phyloP scores from a whole-genome alignment of 64 coral and sea anemone species.

The Pocillopora verrucosa region DNA sequence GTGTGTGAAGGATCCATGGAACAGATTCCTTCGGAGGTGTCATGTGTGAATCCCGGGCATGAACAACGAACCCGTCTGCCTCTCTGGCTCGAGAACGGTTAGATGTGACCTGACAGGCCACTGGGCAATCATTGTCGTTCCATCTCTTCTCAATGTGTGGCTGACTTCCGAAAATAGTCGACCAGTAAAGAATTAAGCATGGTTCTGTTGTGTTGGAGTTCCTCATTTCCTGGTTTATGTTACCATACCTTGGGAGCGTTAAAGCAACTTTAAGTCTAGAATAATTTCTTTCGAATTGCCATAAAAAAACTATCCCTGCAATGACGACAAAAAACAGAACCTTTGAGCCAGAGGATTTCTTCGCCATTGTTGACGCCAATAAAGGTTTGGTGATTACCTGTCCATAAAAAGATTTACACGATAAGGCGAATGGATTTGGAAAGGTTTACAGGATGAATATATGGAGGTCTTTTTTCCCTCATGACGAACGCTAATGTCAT shows the following conservation, averaged over 20 bases:
- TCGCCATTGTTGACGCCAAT: background rate
- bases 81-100: background rate
- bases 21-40: background rate
- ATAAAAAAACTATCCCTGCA: background rate
- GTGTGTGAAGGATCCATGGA: constrained; percentile 31
- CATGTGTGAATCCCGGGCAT: constrained; percentile 35
- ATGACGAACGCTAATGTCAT: too few species aligned
- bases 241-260: background rate
- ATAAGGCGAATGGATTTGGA: too few species aligned
- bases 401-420: background rate
- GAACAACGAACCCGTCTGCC: constrained; percentile 16
- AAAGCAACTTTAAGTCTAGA: background rate
- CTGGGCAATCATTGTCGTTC: background rate
- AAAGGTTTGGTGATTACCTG: background rate
- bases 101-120: constrained; percentile 29
- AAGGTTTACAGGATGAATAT: too few species aligned
- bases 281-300: background rate
- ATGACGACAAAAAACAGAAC: background rate
- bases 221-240: background rate
- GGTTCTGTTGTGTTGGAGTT: background rate
- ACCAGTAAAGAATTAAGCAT: background rate
- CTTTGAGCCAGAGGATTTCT: background rate
- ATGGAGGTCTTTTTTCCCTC: too few species aligned
- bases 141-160: background rate
- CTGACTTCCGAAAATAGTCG: background rate